phyloP scores from a whole-genome alignment of 2,113 vertebrate species.

The Psilopsiagon aymara region DNA sequence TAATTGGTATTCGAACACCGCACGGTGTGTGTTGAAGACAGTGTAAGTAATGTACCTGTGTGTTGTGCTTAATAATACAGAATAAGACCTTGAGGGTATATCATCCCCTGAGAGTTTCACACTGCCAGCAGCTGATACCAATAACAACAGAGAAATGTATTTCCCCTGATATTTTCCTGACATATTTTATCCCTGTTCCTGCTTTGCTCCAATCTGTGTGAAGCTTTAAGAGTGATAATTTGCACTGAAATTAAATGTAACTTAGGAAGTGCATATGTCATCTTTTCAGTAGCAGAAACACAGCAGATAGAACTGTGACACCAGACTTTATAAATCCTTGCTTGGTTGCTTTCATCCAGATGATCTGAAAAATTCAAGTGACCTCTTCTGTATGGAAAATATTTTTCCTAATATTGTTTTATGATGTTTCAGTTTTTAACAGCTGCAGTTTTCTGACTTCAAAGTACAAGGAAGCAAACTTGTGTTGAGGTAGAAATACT shows the following conservation, averaged over 20 bases:
- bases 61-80: slow-evolving; percentile 27
- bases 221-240: background rate
- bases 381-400: background rate
- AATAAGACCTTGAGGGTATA: slow-evolving; percentile 57
- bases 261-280: background rate
- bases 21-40: slow-evolving; percentile 26
- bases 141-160: slow-evolving; percentile 36
- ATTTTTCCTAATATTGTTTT: background rate
- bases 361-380: background rate
- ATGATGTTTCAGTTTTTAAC: background rate
- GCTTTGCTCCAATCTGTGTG: background rate
- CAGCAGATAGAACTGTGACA: background rate
- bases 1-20: slow-evolving; percentile 44
- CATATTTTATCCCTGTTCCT: slow-evolving; percentile 14
- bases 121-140: slow-evolving; percentile 65
- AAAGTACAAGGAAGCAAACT: background rate
- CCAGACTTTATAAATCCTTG: background rate
- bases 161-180: slow-evolving; percentile 46
- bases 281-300: background rate
- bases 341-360: background rate
- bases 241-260: background rate
- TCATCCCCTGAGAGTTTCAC: slow-evolving; percentile 51
- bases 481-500: background rate
- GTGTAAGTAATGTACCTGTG: slow-evolving; percentile 70
- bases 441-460: background rate